Conservation (phyloP, 2,113 vertebrate species). For the Pholis gunnellus region DNA sequence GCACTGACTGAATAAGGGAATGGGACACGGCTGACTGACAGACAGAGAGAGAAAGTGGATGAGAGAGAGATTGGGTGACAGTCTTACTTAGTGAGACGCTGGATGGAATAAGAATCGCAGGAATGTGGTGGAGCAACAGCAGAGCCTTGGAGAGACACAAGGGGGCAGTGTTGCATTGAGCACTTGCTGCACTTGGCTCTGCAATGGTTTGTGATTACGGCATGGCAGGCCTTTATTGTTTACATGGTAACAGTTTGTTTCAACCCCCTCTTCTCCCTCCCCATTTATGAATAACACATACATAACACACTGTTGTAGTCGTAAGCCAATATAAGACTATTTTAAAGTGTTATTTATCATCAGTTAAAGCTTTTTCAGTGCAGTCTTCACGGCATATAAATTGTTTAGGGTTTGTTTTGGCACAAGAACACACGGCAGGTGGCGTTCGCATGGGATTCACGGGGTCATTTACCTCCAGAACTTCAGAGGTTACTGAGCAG, state of each 20-base stretch:
- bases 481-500: background rate
- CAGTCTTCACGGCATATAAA: background rate
- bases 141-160: constrained; percentile 3
- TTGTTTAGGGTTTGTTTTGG: background rate
- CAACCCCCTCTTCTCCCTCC: background rate
- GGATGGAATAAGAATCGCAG: constrained; percentile 35
- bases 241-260: background rate
- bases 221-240: background rate
- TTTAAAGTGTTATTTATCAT: background rate
- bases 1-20: constrained; percentile 65
- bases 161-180: constrained; percentile 72
- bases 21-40: constrained; percentile 66
- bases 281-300: background rate
- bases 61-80: constrained; percentile 66
- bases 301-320: background rate
- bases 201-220: background rate
- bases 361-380: background rate
- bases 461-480: background rate
- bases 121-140: background rate
- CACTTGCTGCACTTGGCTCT: background rate
- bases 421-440: background rate
- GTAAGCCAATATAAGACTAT: background rate
- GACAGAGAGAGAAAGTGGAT: constrained; percentile 50
- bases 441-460: background rate
- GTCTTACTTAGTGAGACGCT: constrained; percentile 66